phyloP scores from a whole-genome alignment of 2,113 vertebrate species.

The Hippoglossus stenolepis region DNA sequence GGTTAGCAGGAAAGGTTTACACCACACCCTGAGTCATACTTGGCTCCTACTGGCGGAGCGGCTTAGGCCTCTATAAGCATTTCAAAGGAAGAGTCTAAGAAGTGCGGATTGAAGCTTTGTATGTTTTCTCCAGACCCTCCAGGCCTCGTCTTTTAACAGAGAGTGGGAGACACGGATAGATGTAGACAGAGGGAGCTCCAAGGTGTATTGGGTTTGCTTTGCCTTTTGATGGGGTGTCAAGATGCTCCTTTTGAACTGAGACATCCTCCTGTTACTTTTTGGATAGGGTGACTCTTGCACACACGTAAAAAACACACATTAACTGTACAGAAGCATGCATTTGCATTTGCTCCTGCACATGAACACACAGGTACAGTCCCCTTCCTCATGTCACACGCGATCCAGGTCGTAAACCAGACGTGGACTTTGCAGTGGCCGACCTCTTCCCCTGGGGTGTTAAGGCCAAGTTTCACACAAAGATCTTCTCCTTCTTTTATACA shows the following conservation, averaged over 20 bases:
- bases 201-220: slow-evolving; percentile 57
- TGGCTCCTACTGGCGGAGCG: slow-evolving; percentile 39
- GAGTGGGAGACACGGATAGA: slow-evolving; percentile 29
- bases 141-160: slow-evolving; percentile 66
- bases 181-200: slow-evolving; percentile 48
- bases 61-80: slow-evolving; percentile 58
- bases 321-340: neutral
- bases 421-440: slow-evolving; percentile 28
- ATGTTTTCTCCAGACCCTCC: slow-evolving; percentile 44
- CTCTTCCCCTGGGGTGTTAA: slow-evolving; percentile 49
- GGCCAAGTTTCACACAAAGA: slow-evolving; percentile 72
- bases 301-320: slow-evolving; percentile 6
- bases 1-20: slow-evolving; percentile 7
- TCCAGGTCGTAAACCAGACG: slow-evolving; percentile 15
- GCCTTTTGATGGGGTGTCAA: slow-evolving; percentile 60
- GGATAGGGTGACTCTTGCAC: slow-evolving; percentile 29
- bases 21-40: slow-evolving; percentile 46
- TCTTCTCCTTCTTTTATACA: slow-evolving; percentile 60
- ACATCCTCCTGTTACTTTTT: slow-evolving; percentile 60
- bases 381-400: neutral
- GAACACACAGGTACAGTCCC: neutral
- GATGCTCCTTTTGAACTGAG: slow-evolving; percentile 60
- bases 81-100: slow-evolving; percentile 67
- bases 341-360: neutral
- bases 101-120: slow-evolving; percentile 60